Percentiles rank a stretch among this genome's conserved stretches.
Evolutionary conservation across 2,797 vertebrate species (phyloP).

Genomic region (Benthosema pterotum): DNA sequence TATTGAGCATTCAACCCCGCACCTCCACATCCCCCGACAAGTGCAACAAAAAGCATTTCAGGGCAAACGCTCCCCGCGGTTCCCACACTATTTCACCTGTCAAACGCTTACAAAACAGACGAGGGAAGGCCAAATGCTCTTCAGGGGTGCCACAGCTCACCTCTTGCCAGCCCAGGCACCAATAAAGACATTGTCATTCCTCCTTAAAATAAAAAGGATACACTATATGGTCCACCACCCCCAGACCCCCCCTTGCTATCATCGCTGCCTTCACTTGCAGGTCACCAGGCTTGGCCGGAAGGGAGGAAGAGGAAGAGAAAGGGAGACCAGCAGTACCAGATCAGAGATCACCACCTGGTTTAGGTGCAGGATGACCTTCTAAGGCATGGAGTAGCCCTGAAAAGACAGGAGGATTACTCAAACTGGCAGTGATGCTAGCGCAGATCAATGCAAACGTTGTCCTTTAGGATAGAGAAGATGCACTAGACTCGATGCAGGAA

Average conservation of each 20-base stretch:
- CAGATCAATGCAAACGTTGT: neutral
- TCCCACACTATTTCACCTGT: slow-evolving; percentile 84
- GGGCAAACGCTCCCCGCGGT: slow-evolving; percentile 71
- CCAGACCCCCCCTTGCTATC: slow-evolving; percentile 34
- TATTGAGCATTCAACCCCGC: slow-evolving; percentile 78
- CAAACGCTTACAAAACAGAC: slow-evolving; percentile 73
- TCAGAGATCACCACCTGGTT: neutral
- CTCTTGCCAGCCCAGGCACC: slow-evolving; percentile 72
- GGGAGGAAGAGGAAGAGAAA: neutral
- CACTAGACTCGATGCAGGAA: neutral
- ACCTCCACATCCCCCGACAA: slow-evolving; percentile 74
- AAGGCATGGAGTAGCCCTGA: too few relatives aligned
- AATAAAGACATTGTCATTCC: slow-evolving; percentile 62
- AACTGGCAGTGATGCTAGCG: neutral
- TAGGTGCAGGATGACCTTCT: neutral
- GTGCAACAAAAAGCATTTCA: slow-evolving; percentile 78
- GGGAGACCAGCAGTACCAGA: neutral
- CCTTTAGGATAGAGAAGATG: neutral
- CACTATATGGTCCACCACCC: slow-evolving; percentile 51
- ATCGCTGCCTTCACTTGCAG: slow-evolving; percentile 27
- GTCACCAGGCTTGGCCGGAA: slow-evolving; percentile 40
- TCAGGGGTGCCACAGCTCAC: slow-evolving; percentile 65
- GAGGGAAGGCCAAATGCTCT: slow-evolving; percentile 62
- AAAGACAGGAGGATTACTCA: neutral
- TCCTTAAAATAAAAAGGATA: slow-evolving; percentile 54